Conservation (phyloP, 2,888 invertebrate species). For the Cylindroiulus punctatus region DNA sequence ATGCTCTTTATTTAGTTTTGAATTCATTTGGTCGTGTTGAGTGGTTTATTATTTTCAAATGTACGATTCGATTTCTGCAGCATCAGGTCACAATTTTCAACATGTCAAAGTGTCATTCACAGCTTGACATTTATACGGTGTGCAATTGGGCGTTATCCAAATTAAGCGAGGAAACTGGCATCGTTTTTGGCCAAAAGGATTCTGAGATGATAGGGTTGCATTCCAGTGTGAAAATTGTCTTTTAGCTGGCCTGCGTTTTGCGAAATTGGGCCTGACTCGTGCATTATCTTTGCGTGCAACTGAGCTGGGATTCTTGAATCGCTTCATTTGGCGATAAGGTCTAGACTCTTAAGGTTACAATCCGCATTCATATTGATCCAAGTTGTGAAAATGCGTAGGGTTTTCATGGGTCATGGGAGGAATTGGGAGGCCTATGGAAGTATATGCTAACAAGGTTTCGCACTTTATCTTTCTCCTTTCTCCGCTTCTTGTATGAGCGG, state of each 20-base stretch:
- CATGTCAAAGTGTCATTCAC: too few relatives aligned
- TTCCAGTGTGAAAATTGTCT: not conserved
- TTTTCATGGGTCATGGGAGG: not conserved
- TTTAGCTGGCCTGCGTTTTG: not conserved
- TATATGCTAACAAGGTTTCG: constrained; percentile 55
- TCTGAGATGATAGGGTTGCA: too few relatives aligned
- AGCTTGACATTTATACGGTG: too few relatives aligned
- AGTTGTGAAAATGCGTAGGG: not conserved
- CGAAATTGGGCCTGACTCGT: not conserved
- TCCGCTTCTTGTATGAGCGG: not conserved
- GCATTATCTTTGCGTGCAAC: not conserved
- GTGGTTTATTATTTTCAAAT: too few relatives aligned
- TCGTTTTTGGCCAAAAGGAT: too few relatives aligned
- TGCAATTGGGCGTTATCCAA: too few relatives aligned
- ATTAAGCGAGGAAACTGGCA: too few relatives aligned
- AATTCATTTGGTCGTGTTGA: too few relatives aligned
- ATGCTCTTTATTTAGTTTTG: too few relatives aligned
- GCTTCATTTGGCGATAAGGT: constrained; percentile 9
- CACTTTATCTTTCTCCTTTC: constrained; percentile 52
- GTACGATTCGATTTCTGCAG: too few relatives aligned
- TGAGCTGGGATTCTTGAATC: not conserved
- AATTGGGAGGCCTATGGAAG: not conserved
- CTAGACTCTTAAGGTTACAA: constrained; percentile 10
- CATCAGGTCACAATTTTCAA: too few relatives aligned
- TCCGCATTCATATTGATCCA: constrained; percentile 13